Evolutionary conservation across 2,113 vertebrate genomes (phyloP), one percentile per base, ranked within the genome.

Genomic region (Ochotona princeps): DNA sequence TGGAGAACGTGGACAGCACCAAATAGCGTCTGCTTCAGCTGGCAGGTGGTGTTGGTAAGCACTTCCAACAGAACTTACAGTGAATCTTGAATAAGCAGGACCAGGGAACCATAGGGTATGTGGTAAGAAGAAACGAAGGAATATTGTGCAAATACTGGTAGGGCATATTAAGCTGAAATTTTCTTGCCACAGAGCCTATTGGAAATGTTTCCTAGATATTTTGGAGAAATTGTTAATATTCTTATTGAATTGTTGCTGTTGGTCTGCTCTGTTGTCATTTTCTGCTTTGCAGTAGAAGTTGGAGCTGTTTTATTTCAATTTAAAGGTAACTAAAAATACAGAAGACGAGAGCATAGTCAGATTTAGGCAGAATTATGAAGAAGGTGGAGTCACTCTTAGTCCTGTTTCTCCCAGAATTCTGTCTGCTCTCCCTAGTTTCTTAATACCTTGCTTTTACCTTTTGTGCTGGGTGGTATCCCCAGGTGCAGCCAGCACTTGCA

Each of bases 281-380:
- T 87, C 65, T 30, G 28, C 75, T 95, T 78, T 63, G 18, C 84
- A 51, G 65, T 82, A 89, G 83, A 78, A 30, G 60, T 70, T 63
- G 9, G 11, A 17, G 90, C 25, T 94, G 1, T 54, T 70, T 92
- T 87, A 81, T 72, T 96, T 57, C 61, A 26, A 44, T 25, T 93
- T 89, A 89, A 85, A 72, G 47, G 75, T 65, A 74, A 80, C 26
- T 73, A 73, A 75, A 90, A 89, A 65, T 87, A 83, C 7, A 69
- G 57, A 78, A 79, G 21, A 63, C 67, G 54, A 47, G 66, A 89
- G 84, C 18, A 75, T 73, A 72, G 28, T 66, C 83, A 25, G n/a
- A 57, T 82, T 87, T 67, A 81, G 72, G 67, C 61, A 87, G 69
- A 93, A 80, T 78, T 82, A 35, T 47, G n/a, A 72, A 74, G 30